phyloP scores from a whole-genome alignment of 2,888 invertebrate genomes.

The Mythimna lalbum region DNA sequence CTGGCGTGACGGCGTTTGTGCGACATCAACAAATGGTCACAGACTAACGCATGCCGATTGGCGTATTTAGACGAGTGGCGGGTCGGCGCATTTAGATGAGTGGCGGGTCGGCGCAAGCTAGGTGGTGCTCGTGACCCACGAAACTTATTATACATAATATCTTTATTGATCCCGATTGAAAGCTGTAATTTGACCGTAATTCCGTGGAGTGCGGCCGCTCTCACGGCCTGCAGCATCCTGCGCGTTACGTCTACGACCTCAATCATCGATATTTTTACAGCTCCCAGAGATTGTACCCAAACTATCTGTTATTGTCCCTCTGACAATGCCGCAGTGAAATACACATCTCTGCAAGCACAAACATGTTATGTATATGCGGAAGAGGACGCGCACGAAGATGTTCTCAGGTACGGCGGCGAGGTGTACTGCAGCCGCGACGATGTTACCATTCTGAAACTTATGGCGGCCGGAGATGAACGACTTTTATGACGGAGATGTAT shows the following conservation, averaged over 20 bases:
- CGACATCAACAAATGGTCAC: constrained; percentile 61
- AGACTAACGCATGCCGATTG: constrained; percentile 40
- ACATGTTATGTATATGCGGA: constrained; percentile 17
- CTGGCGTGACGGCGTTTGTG: constrained; percentile 17
- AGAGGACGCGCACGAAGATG: constrained; percentile 48
- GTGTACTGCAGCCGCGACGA: constrained; percentile 26
- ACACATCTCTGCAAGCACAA: constrained; percentile 25
- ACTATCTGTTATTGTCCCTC: constrained; percentile 51
- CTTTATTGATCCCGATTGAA: constrained; percentile 72
- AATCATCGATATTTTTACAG: constrained; percentile 80
- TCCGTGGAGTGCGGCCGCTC: constrained; percentile 61
- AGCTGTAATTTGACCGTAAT: constrained; percentile 68
- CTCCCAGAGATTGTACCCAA: constrained; percentile 58
- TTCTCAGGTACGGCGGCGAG: constrained; percentile 35
- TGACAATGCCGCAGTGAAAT: constrained; percentile 40
- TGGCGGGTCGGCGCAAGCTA: constrained; percentile 62
- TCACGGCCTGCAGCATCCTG: constrained; percentile 63
- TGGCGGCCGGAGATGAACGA: constrained; percentile 20
- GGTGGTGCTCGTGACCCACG: constrained; percentile 60
- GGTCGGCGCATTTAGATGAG: constrained; percentile 59
- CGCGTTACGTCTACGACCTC: constrained; percentile 70
- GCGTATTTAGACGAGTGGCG: constrained; percentile 60
- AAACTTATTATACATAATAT: constrained; percentile 66
- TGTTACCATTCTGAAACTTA: constrained; percentile 8
- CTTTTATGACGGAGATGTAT: constrained; percentile 30